Evolutionary conservation across 2,888 invertebrate genomes (phyloP), one percentile per base, ranked within the genome.

Genomic region (Bembecia ichneumoniformis): DNA sequence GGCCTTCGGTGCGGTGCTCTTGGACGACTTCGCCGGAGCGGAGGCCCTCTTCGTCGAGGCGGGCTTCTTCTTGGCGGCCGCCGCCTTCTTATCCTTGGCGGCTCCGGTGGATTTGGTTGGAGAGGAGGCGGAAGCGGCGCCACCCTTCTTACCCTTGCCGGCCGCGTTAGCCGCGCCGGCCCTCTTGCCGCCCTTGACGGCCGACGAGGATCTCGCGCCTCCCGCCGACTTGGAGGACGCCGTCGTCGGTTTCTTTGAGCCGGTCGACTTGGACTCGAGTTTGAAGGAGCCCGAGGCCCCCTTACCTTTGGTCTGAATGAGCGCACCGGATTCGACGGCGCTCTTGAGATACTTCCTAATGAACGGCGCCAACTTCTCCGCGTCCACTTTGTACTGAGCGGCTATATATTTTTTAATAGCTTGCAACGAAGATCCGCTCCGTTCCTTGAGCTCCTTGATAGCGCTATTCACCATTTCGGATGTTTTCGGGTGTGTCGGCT

Each of bases 251-350:
- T 20, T 20, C 20, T 20, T 20, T 5, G 20, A 20, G 20, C 20
- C 7, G 5, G 20, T 20, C 1, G 20, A 20, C 48, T 65, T 63
- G 16, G 68, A 61, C 17, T 67, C 74, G 0, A 83, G 59, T 57
- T 71, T 82, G 49, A 84, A 86, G 0, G 86, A 86, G 0, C 86
- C 86, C 0, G 76, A 56, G 0, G 78, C 84, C 0, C 84, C 84
- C 0, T 74, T 54, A 0, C 84, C 84, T 57, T 81, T 83, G 0
- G 66, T 66, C 53, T 83, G 84, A 0, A 77, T 49, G 0, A 86
- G 73, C 0, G 59, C 60, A 0, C 84, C 84, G 0, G 68, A 60
- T 63, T 82, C 79, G 0, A 84, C 71, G 0, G 75, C 74, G 0
- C 53, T 56, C 56, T 79, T 84, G 0, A 86, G 58, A 0, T 63